Conservation (phyloP, 2,888 invertebrate genomes). For the Colletes collaris region DNA sequence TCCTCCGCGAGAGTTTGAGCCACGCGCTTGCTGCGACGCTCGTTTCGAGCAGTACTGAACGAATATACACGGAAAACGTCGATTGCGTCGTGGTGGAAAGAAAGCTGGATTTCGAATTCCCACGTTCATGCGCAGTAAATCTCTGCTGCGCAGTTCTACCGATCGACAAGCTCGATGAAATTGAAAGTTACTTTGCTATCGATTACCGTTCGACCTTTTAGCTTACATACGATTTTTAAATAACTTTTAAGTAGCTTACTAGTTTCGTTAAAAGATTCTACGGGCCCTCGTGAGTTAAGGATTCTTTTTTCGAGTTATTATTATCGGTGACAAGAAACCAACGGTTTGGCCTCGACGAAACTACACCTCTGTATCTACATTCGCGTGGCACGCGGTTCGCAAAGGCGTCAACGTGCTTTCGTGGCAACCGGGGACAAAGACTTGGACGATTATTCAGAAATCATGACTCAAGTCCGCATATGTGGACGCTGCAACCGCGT, state of each 20-base stretch:
- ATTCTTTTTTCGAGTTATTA: background rate
- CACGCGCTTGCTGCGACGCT: conserved; percentile 30
- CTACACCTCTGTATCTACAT: conserved; percentile 9
- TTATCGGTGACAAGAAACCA: conserved; percentile 6
- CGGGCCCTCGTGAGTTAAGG: background rate
- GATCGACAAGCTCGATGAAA: conserved; percentile 19
- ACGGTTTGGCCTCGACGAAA: conserved; percentile 1
- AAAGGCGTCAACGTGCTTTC: conserved; percentile 56
- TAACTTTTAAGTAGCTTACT: background rate
- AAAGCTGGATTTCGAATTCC: conserved; percentile 48
- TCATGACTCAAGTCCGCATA: conserved; percentile 64
- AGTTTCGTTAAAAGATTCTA: background rate
- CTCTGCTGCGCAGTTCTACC: conserved; percentile 30
- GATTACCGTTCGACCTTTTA: conserved; percentile 14
- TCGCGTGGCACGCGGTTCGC: conserved; percentile 11
- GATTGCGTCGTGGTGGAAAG: background rate
- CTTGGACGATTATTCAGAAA: conserved; percentile 69
- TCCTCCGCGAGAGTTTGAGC: conserved; percentile 42
- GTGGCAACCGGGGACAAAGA: conserved; percentile 57
- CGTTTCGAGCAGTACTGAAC: background rate
- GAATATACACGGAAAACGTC: background rate
- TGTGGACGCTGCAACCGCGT: conserved; percentile 38
- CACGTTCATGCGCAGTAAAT: conserved; percentile 31
- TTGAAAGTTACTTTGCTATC: conserved; percentile 18
- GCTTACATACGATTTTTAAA: background rate